phyloP scores from a whole-genome alignment of 37 sponge, comb jelly and placozoan genomes.

The Halichondria panicea region DNA sequence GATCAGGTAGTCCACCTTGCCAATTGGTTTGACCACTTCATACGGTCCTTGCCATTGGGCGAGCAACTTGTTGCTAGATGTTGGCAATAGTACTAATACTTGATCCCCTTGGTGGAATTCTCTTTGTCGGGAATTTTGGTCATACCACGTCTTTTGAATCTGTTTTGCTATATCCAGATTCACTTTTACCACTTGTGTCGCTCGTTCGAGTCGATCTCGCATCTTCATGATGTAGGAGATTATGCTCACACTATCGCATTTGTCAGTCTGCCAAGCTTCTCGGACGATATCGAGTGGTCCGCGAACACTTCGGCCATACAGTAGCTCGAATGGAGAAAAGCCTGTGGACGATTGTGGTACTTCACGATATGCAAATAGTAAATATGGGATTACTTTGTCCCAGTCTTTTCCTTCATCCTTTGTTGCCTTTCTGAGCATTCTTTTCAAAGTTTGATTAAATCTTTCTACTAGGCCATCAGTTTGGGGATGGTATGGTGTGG shows the following conservation, averaged over 20 bases:
- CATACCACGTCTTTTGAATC: slow-evolving; percentile 37
- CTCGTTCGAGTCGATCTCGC: slow-evolving; percentile 6
- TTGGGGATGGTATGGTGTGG: slow-evolving; percentile 50
- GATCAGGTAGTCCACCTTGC: slow-evolving; percentile 38
- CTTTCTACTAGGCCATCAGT: slow-evolving; percentile 44
- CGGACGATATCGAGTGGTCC: slow-evolving; percentile 54
- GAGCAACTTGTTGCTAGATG: slow-evolving; percentile 23
- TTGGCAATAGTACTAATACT: slow-evolving; percentile 35
- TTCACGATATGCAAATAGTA: slow-evolving; percentile 65
- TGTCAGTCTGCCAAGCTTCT: slow-evolving; percentile 38
- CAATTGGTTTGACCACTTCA: slow-evolving; percentile 8
- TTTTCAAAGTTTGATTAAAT: slow-evolving; percentile 47
- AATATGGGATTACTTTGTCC: slow-evolving; percentile 43
- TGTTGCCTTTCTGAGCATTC: slow-evolving; percentile 29
- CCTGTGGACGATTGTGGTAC: slow-evolving; percentile 54
- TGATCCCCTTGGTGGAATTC: slow-evolving; percentile 21
- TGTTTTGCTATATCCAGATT: slow-evolving; percentile 32
- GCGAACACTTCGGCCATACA: slow-evolving; percentile 44
- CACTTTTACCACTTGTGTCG: slow-evolving; percentile 16
- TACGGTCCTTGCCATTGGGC: slow-evolving; percentile 48
- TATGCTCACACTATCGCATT: slow-evolving; percentile 16
- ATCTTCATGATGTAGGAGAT: slow-evolving; percentile 32
- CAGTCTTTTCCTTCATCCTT: slow-evolving; percentile 37
- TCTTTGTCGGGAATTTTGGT: slow-evolving; percentile 6
- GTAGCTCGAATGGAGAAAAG: slow-evolving; percentile 60